phyloP scores from a whole-genome alignment of 1,140 invertebrate species.

The Megathymus violae region DNA sequence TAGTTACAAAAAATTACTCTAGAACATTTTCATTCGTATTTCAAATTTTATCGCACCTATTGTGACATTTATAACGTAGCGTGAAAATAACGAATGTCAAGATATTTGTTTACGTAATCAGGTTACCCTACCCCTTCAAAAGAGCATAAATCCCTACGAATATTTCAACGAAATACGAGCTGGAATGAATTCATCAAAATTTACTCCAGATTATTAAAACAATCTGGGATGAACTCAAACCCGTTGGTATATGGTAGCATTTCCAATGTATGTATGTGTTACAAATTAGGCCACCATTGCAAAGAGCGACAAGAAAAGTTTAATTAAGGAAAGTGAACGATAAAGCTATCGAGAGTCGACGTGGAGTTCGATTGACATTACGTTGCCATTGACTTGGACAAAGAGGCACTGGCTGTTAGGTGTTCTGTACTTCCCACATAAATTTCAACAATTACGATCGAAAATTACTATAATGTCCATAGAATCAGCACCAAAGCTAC shows the following conservation, averaged over 20 bases:
- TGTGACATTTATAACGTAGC: conserved; percentile 21
- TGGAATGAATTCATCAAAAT: conserved; percentile 49
- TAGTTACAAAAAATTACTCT: too few species aligned
- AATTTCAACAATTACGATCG: background rate
- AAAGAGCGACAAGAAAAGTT: conserved; percentile 55
- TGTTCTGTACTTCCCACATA: background rate
- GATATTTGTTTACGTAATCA: conserved; percentile 34
- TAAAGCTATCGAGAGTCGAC: conserved; percentile 46
- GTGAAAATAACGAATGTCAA: conserved; percentile 24
- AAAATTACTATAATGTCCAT: too few species aligned
- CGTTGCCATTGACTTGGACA: conserved; percentile 23
- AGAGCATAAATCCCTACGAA: conserved; percentile 34
- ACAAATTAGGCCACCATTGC: conserved; percentile 40
- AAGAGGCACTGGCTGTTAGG: background rate
- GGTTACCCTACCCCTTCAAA: conserved; percentile 31
- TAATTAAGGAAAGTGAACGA: conserved; percentile 59
- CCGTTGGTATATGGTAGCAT: conserved; percentile 22
- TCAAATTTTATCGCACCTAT: conserved; percentile 20
- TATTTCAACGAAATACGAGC: conserved; percentile 29
- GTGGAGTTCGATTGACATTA: conserved; percentile 46
- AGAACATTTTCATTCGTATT: background rate
- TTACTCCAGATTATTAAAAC: conserved; percentile 24
- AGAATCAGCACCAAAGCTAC: too few species aligned
- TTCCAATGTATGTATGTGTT: conserved; percentile 22
- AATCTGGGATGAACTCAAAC: conserved; percentile 31